phyloP scores from a whole-genome alignment of 2,888 invertebrate genomes.

The Hoplodrina ambigua region DNA sequence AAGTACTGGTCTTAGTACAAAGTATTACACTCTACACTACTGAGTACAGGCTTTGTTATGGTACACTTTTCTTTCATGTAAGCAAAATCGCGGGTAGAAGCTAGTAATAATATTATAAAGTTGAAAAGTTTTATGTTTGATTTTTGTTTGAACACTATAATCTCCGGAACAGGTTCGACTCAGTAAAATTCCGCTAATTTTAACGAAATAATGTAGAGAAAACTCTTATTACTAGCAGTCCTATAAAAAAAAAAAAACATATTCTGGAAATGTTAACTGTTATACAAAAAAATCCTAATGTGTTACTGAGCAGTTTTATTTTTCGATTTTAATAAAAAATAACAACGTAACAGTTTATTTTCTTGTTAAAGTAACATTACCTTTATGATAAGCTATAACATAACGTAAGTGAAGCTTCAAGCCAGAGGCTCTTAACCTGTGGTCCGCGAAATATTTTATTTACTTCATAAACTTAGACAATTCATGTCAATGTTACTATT shows the following conservation, averaged over 20 bases:
- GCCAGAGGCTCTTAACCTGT: constrained; percentile 5
- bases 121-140: no score
- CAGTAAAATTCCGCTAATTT: background rate
- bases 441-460: no score
- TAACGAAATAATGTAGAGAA: background rate
- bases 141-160: no score
- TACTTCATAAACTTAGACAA: no score
- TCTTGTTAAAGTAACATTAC: constrained; percentile 43
- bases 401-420: constrained; percentile 14
- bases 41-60: no score
- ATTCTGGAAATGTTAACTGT: background rate
- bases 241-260: background rate
- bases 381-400: constrained; percentile 32
- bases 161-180: background rate
- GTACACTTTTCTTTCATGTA: no score
- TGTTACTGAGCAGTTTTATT: background rate
- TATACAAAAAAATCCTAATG: background rate
- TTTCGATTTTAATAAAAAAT: constrained; percentile 41
- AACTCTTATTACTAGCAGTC: background rate
- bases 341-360: constrained; percentile 41
- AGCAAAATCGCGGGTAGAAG: no score
- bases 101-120: no score
- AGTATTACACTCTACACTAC: no score
- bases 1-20: no score
- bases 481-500: no score